Evolutionary conservation across 2,797 vertebrate genomes (phyloP).

Genomic region (Cossypha heuglini): DNA sequence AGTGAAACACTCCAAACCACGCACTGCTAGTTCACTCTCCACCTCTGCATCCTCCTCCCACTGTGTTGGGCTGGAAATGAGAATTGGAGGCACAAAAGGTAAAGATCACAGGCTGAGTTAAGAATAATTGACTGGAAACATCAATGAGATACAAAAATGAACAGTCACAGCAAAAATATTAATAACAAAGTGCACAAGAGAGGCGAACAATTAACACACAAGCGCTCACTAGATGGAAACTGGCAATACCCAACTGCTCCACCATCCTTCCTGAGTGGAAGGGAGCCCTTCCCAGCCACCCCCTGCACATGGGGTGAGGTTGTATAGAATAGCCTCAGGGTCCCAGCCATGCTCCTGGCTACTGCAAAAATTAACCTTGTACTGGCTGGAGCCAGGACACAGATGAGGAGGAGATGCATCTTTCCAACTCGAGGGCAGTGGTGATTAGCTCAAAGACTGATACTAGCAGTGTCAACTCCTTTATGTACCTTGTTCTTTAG

Average conservation of each 20-base stretch:
- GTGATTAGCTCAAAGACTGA: background rate
- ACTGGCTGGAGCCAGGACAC: background rate
- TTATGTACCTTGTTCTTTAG: background rate
- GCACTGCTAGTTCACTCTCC: accelerated
- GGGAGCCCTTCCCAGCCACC: background rate
- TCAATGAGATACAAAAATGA: background rate
- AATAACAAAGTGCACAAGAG: background rate
- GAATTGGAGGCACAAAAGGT: background rate
- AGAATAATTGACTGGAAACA: background rate
- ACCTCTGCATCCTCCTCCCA: background rate
- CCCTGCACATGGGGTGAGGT: background rate
- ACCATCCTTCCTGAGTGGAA: accelerated
- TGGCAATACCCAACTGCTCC: accelerated
- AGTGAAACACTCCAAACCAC: background rate
- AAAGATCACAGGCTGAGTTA: background rate
- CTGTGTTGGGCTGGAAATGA: background rate
- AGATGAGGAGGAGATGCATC: background rate
- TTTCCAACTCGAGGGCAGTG: background rate
- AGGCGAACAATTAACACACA: accelerated
- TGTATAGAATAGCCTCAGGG: background rate
- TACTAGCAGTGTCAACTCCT: background rate
- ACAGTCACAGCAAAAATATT: background rate
- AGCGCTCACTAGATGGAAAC: background rate
- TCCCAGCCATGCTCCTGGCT: background rate
- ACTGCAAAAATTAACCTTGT: background rate